phyloP scores from a whole-genome alignment of 92 coral and sea anemone genomes.

The Phenganax marumi region DNA sequence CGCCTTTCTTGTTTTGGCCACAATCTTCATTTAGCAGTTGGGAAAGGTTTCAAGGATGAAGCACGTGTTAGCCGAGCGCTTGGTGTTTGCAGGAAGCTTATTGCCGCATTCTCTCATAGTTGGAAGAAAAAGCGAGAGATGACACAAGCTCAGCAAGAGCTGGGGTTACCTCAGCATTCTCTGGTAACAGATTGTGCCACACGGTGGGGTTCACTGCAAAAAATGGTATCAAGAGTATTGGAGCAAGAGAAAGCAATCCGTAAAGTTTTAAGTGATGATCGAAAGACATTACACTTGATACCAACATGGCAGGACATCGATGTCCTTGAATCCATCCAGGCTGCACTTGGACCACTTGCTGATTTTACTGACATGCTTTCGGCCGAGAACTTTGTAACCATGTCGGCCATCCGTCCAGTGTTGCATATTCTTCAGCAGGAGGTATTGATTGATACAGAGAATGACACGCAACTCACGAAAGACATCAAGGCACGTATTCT shows the following conservation, averaged over 20 bases:
- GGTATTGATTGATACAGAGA: conserved; percentile 1
- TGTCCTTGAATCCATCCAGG: neutral
- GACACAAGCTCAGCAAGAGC: conserved; percentile 10
- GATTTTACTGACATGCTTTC: conserved; percentile 28
- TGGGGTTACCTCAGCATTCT: conserved; percentile 7
- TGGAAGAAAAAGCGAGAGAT: conserved; percentile 25
- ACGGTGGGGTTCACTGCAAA: neutral
- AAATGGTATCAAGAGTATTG: neutral
- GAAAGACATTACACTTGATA: conserved; percentile 18
- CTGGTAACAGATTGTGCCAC: neutral
- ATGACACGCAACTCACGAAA: conserved; percentile 20
- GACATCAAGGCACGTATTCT: conserved; percentile 27
- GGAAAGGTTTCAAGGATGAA: conserved; percentile 13
- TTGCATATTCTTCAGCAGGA: neutral
- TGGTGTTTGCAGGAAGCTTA: neutral
- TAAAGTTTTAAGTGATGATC: neutral
- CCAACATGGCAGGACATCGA: conserved; percentile 22
- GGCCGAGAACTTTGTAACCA: conserved; percentile 10
- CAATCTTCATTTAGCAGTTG: conserved; percentile 11
- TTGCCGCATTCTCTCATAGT: conserved; percentile 10
- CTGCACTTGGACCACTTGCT: conserved; percentile 8
- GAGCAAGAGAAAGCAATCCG: conserved; percentile 25
- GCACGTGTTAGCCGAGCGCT: neutral
- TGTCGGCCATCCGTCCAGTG: neutral
- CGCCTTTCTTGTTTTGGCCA: conserved; percentile 28